Conservation (phyloP, 2,888 invertebrate species). For the Meta bourneti region DNA sequence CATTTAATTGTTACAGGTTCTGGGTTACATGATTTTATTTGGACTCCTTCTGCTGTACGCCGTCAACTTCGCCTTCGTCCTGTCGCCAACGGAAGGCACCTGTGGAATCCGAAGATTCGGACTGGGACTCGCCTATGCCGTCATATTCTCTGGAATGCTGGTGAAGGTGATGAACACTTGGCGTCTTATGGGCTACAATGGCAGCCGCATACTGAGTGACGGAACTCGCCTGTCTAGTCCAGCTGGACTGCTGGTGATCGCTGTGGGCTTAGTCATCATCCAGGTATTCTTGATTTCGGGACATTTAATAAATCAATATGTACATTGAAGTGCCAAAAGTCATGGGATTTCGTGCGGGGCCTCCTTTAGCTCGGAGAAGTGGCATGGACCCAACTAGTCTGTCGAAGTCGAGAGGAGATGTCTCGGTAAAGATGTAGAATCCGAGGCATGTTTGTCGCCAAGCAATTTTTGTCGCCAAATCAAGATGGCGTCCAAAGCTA, state of each 20-base stretch:
- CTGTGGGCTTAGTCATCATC: constrained; percentile 80
- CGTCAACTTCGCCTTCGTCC: constrained; percentile 81
- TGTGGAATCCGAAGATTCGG: constrained; percentile 82
- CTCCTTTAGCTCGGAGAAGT: no score
- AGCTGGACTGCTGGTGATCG: constrained; percentile 80
- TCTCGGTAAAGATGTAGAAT: no score
- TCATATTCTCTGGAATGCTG: constrained; percentile 81
- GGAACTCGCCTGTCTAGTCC: constrained; percentile 80
- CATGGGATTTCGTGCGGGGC: no score
- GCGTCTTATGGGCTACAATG: constrained; percentile 79
- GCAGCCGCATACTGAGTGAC: constrained; percentile 78
- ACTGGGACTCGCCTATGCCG: constrained; percentile 81
- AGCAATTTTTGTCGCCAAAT: no score
- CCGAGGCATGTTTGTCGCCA: no score
- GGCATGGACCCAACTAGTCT: no score
- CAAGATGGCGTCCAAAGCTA: no score
- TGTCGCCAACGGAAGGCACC: constrained; percentile 80
- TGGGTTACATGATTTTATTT: constrained; percentile 81
- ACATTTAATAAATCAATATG: not conserved
- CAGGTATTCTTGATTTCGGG: constrained; percentile 78
- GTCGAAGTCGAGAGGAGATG: no score
- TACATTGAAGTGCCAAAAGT: no score
- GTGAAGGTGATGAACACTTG: constrained; percentile 82
- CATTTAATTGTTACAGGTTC: constrained; percentile 51
- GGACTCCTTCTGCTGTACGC: constrained; percentile 81